phyloP scores from a whole-genome alignment of 2,113 vertebrate genomes.

The Perccottus glenii region DNA sequence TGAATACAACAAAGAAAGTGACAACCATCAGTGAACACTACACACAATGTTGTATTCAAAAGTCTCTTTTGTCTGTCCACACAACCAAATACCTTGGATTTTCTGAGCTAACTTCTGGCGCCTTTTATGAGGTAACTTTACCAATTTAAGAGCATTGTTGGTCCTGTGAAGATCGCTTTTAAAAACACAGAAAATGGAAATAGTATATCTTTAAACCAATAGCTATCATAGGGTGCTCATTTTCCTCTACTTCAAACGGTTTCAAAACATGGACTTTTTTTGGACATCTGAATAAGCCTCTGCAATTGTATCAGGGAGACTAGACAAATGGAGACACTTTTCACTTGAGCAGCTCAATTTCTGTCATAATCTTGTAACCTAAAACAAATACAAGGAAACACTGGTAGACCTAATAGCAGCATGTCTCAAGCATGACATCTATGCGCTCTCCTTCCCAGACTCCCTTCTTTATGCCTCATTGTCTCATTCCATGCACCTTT shows the following conservation, averaged over 20 bases:
- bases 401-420: conserved; percentile 29
- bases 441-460: conserved; percentile 32
- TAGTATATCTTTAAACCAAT: no score
- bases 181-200: no score
- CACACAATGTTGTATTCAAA: no score
- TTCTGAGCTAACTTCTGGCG: no score
- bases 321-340: conserved; percentile 48
- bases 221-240: no score
- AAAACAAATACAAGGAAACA: conserved; percentile 53
- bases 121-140: no score
- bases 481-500: conserved; percentile 41
- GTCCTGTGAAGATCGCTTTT: no score
- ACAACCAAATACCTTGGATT: no score
- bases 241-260: background rate
- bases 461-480: conserved; percentile 33
- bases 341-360: conserved; percentile 38
- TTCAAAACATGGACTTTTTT: background rate
- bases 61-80: no score
- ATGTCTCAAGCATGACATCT: conserved; percentile 62
- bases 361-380: conserved; percentile 53
- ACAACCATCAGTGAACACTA: no score
- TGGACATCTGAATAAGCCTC: conserved; percentile 30
- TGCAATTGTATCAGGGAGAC: conserved; percentile 11
- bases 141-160: no score
- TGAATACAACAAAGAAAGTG: no score